Conservation (phyloP, 2,113 vertebrate species). For the Eulemur rufifrons region DNA sequence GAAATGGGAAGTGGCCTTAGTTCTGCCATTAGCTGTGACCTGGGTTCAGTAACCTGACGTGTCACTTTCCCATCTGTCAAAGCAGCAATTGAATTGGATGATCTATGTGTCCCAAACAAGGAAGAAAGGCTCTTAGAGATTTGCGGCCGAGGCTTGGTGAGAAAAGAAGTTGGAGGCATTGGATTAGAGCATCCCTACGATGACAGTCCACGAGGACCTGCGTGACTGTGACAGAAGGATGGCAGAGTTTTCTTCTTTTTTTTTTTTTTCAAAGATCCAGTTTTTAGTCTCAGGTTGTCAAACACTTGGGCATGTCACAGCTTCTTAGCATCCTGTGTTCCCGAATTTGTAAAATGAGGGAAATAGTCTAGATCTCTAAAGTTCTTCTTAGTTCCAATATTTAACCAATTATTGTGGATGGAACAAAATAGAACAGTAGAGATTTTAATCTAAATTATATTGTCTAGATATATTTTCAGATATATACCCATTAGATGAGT, state of each 20-base stretch:
- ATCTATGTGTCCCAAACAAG: background rate
- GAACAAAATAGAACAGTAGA: slow-evolving; percentile 5
- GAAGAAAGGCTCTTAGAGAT: background rate
- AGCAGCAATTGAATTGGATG: background rate
- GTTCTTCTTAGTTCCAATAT: background rate
- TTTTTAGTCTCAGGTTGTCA: background rate
- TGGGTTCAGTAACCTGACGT: background rate
- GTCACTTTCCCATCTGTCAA: background rate
- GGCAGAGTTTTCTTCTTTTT: background rate
- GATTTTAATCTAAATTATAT: slow-evolving; percentile 36
- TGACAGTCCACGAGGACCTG: background rate
- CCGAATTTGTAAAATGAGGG: background rate
- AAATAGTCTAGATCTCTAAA: background rate
- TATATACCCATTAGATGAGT: background rate
- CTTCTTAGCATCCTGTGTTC: background rate
- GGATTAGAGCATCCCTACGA: background rate
- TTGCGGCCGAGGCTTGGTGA: too few relatives aligned
- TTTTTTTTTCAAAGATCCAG: background rate
- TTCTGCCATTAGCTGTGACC: background rate
- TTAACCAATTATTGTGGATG: background rate
- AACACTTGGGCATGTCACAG: background rate
- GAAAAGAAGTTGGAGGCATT: background rate
- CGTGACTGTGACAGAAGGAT: background rate
- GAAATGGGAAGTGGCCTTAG: background rate
- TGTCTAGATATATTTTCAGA: background rate